Base-by-base conservation (phyloP, 2,888 invertebrate genomes). In the Drosophila parthenogenetica region DNA sequence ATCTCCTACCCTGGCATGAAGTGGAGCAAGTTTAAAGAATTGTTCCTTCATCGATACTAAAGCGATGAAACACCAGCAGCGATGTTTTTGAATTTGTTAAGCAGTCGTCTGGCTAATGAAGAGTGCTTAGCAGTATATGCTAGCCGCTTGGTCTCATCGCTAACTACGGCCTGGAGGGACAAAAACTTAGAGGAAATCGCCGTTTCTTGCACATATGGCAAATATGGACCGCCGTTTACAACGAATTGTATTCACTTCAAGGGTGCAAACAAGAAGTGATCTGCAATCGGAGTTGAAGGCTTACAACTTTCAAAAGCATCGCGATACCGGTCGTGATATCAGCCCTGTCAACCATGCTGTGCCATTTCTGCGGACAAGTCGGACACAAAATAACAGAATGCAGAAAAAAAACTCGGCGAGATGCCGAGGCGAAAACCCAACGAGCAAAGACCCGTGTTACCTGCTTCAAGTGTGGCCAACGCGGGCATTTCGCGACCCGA, bases 401-500 rank as follows among this genome's bases (percentile, higher is more conserved):
- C 10, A 48, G 8, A 7, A 50, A 13, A 17, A 50, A 48, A 7
- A 11, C 19, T 19, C 13, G 22, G 22, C 22, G 13, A n/a, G 49
- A 32, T 1, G 17, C 35, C 35, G 39, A 58, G 25, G 25, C 25
- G 25, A 25, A 25, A 25, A 25, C 7, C 25, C 25, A 25, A 25
- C 25, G 7, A 25, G 25, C 5, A 7, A 25, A 25, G 25, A 25
- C 25, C 7, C 25, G 25, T 48, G 48, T 58, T 2, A 50, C 43
- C 32, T 50, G 45, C 11, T 59, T 40, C 32, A 25, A 39, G n/a
- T 50, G 50, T 51, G 43, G 43, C 13, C 50, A 58, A 48, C 35
- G 25, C 42, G 53, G 57, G 10, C 58, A 65, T 57, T 45, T 67
- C 42, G 57, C 61, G 11, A 57, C 57, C 55, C 54, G 50, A n/a